Conservation (phyloP, 1,140 invertebrate species). For the Antheraea pernyi region DNA sequence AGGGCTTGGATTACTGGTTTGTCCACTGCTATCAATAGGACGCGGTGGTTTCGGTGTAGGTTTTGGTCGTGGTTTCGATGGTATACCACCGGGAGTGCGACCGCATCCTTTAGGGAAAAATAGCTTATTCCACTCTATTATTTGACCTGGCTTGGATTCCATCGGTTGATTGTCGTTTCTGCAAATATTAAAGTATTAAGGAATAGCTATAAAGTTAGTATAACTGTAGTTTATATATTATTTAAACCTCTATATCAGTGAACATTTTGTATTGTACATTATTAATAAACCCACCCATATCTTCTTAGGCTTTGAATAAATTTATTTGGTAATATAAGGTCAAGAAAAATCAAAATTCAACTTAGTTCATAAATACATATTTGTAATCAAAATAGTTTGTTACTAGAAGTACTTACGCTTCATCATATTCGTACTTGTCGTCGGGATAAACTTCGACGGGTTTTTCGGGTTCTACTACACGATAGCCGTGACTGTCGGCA, state of each 20-base stretch:
- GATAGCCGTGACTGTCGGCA: constrained; percentile 88
- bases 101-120: constrained; percentile 70
- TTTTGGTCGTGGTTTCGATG: constrained; percentile 50
- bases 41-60: constrained; percentile 36
- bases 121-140: constrained; percentile 58
- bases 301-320: too few relatives aligned
- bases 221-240: too few relatives aligned
- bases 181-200: constrained; percentile 19
- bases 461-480: constrained; percentile 84
- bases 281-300: too few relatives aligned
- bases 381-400: background rate
- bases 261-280: too few relatives aligned
- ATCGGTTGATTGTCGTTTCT: constrained; percentile 39
- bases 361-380: background rate
- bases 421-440: constrained; percentile 59
- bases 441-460: constrained; percentile 85
- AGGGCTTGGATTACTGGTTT: constrained; percentile 54
- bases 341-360: too few relatives aligned
- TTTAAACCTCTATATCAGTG: too few relatives aligned
- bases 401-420: constrained; percentile 46
- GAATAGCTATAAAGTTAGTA: background rate
- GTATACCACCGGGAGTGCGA: constrained; percentile 63
- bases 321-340: too few relatives aligned
- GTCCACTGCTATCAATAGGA: constrained; percentile 49
- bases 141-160: constrained; percentile 44